Percentiles rank a stretch among this genome's conserved stretches.
Conservation (phyloP, 2,113 vertebrate species). For the Ptyas mucosa region DNA sequence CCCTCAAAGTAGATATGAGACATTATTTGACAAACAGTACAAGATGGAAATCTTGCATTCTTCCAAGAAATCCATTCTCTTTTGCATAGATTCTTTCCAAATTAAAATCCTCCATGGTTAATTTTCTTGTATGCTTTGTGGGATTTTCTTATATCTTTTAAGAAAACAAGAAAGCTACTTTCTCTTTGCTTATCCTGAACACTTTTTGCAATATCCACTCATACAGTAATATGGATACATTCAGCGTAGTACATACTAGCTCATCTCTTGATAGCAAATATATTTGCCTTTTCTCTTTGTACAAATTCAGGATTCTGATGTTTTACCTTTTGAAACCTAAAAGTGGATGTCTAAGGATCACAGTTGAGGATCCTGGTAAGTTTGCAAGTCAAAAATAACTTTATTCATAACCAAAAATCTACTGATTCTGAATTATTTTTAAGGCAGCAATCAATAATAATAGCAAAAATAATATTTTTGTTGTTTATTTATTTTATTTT, state of each 20-base stretch:
- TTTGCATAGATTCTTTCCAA: slow-evolving; percentile 29
- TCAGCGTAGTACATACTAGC: slow-evolving; percentile 42
- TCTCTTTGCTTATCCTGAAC: slow-evolving; percentile 43
- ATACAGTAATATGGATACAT: slow-evolving; percentile 32
- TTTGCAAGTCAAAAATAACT: slow-evolving; percentile 42
- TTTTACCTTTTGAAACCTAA: slow-evolving; percentile 30
- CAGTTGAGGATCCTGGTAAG: slow-evolving; percentile 17
- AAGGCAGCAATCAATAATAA: not conserved
- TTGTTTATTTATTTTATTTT: not conserved
- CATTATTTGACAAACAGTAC: slow-evolving; percentile 33
- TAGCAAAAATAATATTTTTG: not conserved
- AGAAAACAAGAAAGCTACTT: slow-evolving; percentile 45
- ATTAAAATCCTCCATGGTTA: slow-evolving; percentile 54
- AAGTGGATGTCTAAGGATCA: slow-evolving; percentile 19
- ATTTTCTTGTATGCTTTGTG: slow-evolving; percentile 52
- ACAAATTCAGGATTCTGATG: slow-evolving; percentile 2
- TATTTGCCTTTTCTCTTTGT: slow-evolving; percentile 34
- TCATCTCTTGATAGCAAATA: slow-evolving; percentile 23
- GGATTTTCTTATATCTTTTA: slow-evolving; percentile 55
- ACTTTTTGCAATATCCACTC: slow-evolving; percentile 45
- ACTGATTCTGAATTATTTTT: not conserved
- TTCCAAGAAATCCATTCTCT: slow-evolving; percentile 40
- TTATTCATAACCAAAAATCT: slow-evolving; percentile 34
- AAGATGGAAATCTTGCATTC: slow-evolving; percentile 55
- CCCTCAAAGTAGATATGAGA: slow-evolving; percentile 42